These are phyloP conservation scores for Gephyroberyx darwinii DNA, from an alignment of 2,797 vertebrate species.

Conservation along the genomic window DNA sequence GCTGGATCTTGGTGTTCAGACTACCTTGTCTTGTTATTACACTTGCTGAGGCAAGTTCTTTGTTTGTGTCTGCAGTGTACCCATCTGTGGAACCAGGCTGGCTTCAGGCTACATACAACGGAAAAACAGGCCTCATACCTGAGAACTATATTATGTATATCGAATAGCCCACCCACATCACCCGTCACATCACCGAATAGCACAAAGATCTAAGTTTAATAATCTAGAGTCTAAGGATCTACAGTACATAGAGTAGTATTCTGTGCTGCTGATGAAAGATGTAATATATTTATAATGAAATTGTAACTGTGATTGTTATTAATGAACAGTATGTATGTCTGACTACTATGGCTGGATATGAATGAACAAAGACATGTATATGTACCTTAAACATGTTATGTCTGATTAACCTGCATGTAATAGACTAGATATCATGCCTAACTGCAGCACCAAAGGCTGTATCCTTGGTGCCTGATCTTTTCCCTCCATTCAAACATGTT, in stretches of 20 bases:
- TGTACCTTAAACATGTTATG: constrained; percentile 38
- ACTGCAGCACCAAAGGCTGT: neutral
- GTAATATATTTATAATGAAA: constrained; percentile 54
- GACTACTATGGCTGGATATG: constrained; percentile 53
- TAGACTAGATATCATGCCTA: constrained; percentile 37
- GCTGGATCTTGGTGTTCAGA: too few relatives aligned
- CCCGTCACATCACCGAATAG: constrained; percentile 36
- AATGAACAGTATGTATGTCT: constrained; percentile 33
- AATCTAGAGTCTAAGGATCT: constrained; percentile 32
- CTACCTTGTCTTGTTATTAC: neutral
- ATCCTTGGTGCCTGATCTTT: constrained; percentile 11
- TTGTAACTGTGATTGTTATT: constrained; percentile 58
- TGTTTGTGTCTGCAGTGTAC: constrained; percentile 84
- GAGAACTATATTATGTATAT: constrained; percentile 96
- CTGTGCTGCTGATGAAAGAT: constrained; percentile 59
- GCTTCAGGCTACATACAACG: constrained; percentile 96
- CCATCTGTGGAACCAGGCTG: constrained; percentile 97
- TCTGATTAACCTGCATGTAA: constrained; percentile 39
- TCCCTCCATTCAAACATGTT: constrained; percentile 1
- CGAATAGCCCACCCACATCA: constrained; percentile 71
- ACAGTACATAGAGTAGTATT: constrained; percentile 43
- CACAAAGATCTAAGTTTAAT: constrained; percentile 4
- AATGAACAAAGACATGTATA: constrained; percentile 25
- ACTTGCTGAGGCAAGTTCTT: constrained; percentile 24
- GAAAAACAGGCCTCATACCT: constrained; percentile 95